Evolutionary conservation across 2,113 vertebrate genomes (phyloP), one percentile per base, ranked within the genome.

Genomic region (Etia nguti): DNA sequence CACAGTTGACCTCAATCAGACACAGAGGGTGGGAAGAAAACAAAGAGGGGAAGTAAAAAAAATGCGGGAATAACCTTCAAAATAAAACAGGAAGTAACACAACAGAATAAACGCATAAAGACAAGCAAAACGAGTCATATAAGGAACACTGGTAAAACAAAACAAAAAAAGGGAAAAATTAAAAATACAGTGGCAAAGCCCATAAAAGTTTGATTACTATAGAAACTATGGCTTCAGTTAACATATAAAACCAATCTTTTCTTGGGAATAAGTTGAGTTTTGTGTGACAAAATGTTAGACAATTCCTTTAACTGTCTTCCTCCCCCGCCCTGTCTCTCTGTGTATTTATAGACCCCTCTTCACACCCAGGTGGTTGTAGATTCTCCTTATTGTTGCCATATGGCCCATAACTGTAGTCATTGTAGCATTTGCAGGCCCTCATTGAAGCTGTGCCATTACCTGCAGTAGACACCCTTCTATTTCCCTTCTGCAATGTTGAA

Each of bases 391-490:
- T 75, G 43, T 81, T 57, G 10, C 57, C 86, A 79, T 83, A 85
- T 92, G 85, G 83, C 20, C 22, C 48, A n/a, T 88, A 86, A 55
- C 70, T 68, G 36, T n/a, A 34, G 85, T 79, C 60, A 81, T 82
- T 89, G 60, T 31, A 90, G 62, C 65, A 54, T 79, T 85, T 80
- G 55, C 55, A 16, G 8, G 60, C 80, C 36, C 56, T 80, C 79
- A 52, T 84, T 82, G 83, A 81, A 83, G 62, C 82, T 36, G 26
- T 55, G 41, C 60, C 60, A 50, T 91, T 82, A 68, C 43, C 36
- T n/a, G 68, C 79, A 79, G 20, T 31, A 26, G 8, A 77, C 24
- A 1, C 5, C 24, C 11, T 16, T 82, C 56, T 16, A 86, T 62
- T 79, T 62, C 20, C 31, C 20, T 43, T 56, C 65, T 46, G n/a